phyloP scores from a whole-genome alignment of 2,888 invertebrate genomes.

The Platycheirus albimanus region DNA sequence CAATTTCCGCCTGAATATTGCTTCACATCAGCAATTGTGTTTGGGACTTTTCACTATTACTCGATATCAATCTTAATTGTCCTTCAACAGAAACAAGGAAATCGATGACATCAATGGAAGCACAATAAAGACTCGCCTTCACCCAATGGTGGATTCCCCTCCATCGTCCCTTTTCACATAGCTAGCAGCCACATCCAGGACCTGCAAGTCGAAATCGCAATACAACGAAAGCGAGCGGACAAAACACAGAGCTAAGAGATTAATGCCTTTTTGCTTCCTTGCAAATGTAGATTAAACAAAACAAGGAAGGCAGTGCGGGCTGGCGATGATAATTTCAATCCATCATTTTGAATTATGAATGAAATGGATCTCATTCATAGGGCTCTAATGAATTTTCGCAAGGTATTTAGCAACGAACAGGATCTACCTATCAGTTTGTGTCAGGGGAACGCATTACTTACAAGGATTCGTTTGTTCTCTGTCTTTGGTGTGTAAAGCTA shows the following conservation, averaged over 20 bases:
- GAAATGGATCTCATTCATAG: conserved; percentile 72
- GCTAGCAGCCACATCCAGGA: conserved; percentile 39
- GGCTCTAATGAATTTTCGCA: conserved; percentile 72
- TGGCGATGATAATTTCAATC: conserved; percentile 73
- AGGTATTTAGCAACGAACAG: conserved; percentile 74
- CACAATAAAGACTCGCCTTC: conserved; percentile 57
- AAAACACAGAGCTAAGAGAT: conserved; percentile 61
- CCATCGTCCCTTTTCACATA: no score
- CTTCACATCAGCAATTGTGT: conserved; percentile 69
- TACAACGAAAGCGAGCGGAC: conserved; percentile 50
- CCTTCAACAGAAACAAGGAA: conserved; percentile 65
- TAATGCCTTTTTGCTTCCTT: conserved; percentile 74
- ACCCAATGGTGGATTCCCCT: no score
- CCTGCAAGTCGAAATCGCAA: conserved; percentile 27
- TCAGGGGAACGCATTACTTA: conserved; percentile 70
- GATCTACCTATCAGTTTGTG: conserved; percentile 74
- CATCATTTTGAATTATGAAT: conserved; percentile 74
- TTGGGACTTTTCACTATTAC: conserved; percentile 63
- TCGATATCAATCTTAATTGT: conserved; percentile 74
- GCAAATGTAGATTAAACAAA: conserved; percentile 70
- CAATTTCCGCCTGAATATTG: conserved; percentile 63
- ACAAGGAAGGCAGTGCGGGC: conserved; percentile 47
- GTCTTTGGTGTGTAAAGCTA: not conserved
- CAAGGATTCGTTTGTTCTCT: conserved; percentile 62
- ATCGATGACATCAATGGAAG: conserved; percentile 69